These are phyloP conservation scores for Cremastobaeus sp. DNA, from an alignment of 2,888 invertebrate genomes.

Conservation along the genomic window DNA sequence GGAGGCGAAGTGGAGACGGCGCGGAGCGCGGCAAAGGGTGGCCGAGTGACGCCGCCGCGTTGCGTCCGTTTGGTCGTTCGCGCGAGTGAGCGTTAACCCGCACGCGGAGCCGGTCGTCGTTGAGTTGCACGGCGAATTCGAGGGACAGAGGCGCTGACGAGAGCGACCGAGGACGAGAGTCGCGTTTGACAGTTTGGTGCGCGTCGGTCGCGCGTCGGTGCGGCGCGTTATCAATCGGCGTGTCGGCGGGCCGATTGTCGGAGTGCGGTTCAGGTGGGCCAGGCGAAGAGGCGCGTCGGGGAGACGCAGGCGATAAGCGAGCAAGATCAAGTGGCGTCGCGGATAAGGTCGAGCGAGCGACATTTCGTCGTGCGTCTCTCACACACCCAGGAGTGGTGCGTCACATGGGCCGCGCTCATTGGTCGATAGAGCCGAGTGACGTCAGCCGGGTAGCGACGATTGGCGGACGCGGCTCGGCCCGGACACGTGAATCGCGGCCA, in stretches of 20 bases:
- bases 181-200: slow-evolving; percentile 62
- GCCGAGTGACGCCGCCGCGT: slow-evolving; percentile 74
- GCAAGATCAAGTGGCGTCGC: slow-evolving; percentile 4
- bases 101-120: slow-evolving; percentile 65
- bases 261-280: too few relatives aligned
- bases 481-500: slow-evolving; percentile 79
- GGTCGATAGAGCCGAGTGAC: slow-evolving; percentile 79
- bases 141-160: slow-evolving; percentile 55
- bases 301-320: too few relatives aligned
- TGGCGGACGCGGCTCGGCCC: slow-evolving; percentile 75
- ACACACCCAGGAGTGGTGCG: slow-evolving; percentile 77
- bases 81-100: slow-evolving; percentile 75
- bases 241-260: background rate
- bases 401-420: slow-evolving; percentile 79
- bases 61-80: slow-evolving; percentile 48
- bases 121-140: slow-evolving; percentile 54
- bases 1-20: slow-evolving; percentile 38
- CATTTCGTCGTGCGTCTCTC: slow-evolving; percentile 63
- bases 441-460: slow-evolving; percentile 74
- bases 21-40: slow-evolving; percentile 76
- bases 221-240: background rate
- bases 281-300: too few relatives aligned
- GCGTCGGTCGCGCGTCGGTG: background rate
- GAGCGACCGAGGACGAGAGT: slow-evolving; percentile 54
- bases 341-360: slow-evolving; percentile 22